Base-by-base conservation (phyloP, 2,113 vertebrate genomes). In the Lutjanus erythropterus region DNA sequence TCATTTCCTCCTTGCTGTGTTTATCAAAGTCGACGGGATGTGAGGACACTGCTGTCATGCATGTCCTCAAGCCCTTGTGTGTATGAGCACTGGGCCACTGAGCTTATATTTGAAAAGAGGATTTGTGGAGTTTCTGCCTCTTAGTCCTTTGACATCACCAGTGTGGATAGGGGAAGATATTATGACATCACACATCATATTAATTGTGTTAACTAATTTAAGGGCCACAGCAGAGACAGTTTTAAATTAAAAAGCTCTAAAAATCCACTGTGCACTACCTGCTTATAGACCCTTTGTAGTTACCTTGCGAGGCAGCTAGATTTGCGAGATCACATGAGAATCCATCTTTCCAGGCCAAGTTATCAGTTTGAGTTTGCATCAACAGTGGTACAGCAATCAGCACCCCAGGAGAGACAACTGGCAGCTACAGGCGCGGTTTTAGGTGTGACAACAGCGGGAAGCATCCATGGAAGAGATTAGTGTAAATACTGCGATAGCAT, bases 21-120 rank as follows among this genome's bases (percentile, higher is more conserved):
- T 61, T 50, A 66, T 78, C 61, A 89, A 80, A 88, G 75, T 74
- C 33, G 60, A 6, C 11, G 39, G 53, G 64, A 69, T 69, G 75
- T 33, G 9, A 60, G 59, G 33, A 72, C 37, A 71, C 68, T 49
- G 39, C 31, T 18, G 42, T 44, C 37, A 31, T 35, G 31, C 19
- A 33, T 29, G 52, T 65, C 72, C 21, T 23, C 5, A 5, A 62
- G 29, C 41, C 19, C 25, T 0, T 35, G 18, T 21, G 9, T 12
- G 44, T 37, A 25, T 47, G 52, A 58, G 33, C 33, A 55, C 2
- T 52, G 25, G 41, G 60, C 29, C 60, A 29, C 29, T 80, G 44
- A 60, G 3, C 16, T 49, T 52, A 25, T 60, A 31, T 67, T 6
- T 44, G 1, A 73, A 65, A 50, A 68, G 10, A 23, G 6, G 55